Percentiles rank a stretch among this genome's conserved stretches.
Conservation (phyloP, 2,113 vertebrate species). For the Tachysurus vachellii region DNA sequence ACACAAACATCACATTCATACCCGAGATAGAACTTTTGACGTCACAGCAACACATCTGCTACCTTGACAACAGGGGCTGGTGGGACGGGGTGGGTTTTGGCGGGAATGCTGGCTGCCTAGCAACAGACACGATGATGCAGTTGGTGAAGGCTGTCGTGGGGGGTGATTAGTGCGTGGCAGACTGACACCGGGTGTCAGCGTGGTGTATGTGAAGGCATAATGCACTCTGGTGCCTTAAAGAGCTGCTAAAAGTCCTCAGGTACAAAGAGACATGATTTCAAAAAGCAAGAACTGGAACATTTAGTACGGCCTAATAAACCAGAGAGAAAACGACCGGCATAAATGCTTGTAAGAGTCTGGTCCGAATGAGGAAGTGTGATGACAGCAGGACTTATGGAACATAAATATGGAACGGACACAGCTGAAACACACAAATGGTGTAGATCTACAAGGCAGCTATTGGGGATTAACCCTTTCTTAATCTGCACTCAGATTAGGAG, state of each 20-base stretch:
- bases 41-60: slow-evolving; percentile 63
- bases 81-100: not conserved
- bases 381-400: slow-evolving; percentile 15
- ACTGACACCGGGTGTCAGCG: not conserved
- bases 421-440: slow-evolving; percentile 8
- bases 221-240: not conserved
- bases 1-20: not conserved
- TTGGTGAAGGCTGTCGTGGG: slow-evolving; percentile 34
- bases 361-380: slow-evolving; percentile 2
- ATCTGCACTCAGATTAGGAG: slow-evolving; percentile 24
- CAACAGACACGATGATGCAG: slow-evolving; percentile 55
- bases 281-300: not conserved
- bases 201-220: not conserved
- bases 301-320: not conserved
- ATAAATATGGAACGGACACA: not conserved
- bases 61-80: slow-evolving; percentile 60
- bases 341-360: not conserved
- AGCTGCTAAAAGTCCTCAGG: not conserved
- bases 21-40: slow-evolving; percentile 33
- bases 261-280: not conserved
- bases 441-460: not conserved
- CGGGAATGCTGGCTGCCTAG: slow-evolving; percentile 61
- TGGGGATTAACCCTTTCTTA: slow-evolving; percentile 31
- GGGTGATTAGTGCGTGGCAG: slow-evolving; percentile 53
- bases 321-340: not conserved